phyloP scores from a whole-genome alignment of 2,888 invertebrate species.

The Seira ritae region DNA sequence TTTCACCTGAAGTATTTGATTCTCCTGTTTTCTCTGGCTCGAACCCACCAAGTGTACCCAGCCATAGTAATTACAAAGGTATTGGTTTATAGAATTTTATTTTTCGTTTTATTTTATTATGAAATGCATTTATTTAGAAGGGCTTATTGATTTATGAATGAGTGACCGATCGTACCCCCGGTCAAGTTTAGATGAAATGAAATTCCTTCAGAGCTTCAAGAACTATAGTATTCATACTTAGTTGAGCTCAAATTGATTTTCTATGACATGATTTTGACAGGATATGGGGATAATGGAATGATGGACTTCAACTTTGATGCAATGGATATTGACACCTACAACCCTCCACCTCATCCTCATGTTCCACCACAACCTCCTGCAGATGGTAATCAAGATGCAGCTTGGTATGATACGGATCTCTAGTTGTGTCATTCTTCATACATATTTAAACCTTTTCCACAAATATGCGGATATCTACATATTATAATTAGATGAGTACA shows the following conservation, averaged over 20 bases:
- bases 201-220: no score
- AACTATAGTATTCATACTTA: no score
- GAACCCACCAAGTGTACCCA: conserved; percentile 91
- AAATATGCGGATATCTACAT: no score
- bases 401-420: conserved; percentile 83
- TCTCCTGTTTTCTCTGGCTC: conserved; percentile 88
- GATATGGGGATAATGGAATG: conserved; percentile 74
- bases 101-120: no score
- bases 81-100: no score
- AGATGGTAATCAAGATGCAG: conserved; percentile 93
- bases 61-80: conserved; percentile 75
- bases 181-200: no score
- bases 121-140: conserved; percentile 18
- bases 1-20: conserved; percentile 93
- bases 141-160: background rate
- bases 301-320: conserved; percentile 74
- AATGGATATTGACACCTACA: conserved; percentile 72
- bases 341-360: conserved; percentile 78
- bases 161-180: no score
- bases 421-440: conserved; percentile 27
- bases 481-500: no score
- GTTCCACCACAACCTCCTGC: conserved; percentile 89
- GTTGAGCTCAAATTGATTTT: no score
- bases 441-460: no score
- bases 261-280: no score